phyloP scores from a whole-genome alignment of 2,888 invertebrate species.

The Pogonocherus hispidulus region DNA sequence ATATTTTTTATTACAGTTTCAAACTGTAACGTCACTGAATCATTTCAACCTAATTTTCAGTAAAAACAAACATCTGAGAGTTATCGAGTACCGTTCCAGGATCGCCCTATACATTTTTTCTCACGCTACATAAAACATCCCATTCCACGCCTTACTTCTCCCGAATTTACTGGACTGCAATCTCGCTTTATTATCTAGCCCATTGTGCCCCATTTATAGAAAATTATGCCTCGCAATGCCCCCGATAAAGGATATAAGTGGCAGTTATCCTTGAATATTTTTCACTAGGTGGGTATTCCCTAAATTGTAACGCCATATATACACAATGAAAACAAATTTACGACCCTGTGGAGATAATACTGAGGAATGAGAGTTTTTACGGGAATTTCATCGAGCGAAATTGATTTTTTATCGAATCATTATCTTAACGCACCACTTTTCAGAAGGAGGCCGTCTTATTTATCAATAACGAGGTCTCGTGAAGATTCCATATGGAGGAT shows the following conservation, averaged over 20 bases:
- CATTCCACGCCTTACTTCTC: too few species aligned
- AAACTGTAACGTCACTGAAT: too few species aligned
- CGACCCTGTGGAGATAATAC: constrained; percentile 37
- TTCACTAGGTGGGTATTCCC: constrained; percentile 16
- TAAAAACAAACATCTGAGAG: too few species aligned
- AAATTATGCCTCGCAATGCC: neutral
- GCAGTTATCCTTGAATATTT: constrained; percentile 19
- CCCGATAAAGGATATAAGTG: constrained; percentile 10
- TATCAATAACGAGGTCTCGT: constrained; percentile 9
- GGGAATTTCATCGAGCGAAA: constrained; percentile 36
- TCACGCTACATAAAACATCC: neutral
- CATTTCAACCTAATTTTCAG: too few species aligned
- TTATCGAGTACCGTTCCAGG: too few species aligned
- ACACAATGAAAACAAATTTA: constrained; percentile 43
- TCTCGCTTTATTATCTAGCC: neutral
- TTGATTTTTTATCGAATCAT: constrained; percentile 44
- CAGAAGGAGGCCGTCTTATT: neutral
- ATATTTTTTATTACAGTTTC: too few species aligned
- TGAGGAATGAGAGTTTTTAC: constrained; percentile 11
- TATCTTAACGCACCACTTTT: constrained; percentile 24
- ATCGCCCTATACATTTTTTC: neutral
- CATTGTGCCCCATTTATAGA: constrained; percentile 4
- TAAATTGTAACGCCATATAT: constrained; percentile 39
- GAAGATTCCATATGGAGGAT: neutral
- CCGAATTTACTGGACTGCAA: too few species aligned